phyloP scores from a whole-genome alignment of 2,888 invertebrate species.

The Sepiola atlantica region DNA sequence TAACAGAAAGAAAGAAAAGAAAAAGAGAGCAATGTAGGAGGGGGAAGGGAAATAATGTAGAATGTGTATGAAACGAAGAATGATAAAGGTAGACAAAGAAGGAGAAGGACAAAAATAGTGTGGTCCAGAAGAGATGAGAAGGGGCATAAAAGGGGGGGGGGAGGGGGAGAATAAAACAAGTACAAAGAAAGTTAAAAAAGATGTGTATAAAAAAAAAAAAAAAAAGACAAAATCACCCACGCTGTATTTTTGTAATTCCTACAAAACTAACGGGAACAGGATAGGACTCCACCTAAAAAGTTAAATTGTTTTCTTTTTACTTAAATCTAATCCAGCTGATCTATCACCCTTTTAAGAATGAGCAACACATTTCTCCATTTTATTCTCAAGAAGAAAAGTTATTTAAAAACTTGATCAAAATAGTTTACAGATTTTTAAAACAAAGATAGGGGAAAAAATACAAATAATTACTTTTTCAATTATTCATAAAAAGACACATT shows the following conservation, averaged over 20 bases:
- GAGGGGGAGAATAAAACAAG: slow-evolving; percentile 12
- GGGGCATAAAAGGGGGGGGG: background rate
- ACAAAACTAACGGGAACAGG: background rate
- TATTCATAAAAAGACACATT: too few species aligned
- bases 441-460: background rate
- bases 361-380: background rate
- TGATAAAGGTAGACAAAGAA: slow-evolving; percentile 47
- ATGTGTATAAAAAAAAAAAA: too few species aligned
- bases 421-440: background rate
- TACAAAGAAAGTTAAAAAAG: too few species aligned
- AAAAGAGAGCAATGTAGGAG: slow-evolving; percentile 25
- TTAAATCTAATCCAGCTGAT: background rate
- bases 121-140: too few species aligned
- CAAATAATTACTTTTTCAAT: background rate
- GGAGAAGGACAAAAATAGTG: slow-evolving; percentile 41
- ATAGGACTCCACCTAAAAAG: slow-evolving; percentile 11
- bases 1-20: slow-evolving; percentile 16
- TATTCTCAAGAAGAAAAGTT: background rate
- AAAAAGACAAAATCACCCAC: background rate
- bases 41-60: slow-evolving; percentile 40
- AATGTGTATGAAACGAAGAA: too few species aligned
- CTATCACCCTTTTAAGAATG: too few species aligned
- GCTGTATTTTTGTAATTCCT: background rate
- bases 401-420: background rate
- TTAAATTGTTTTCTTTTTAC: background rate